A percentile compares a stretch with the other conserved stretches of the same genome.
Evolutionary conservation across 37 sponge, comb jelly and placozoan genomes (phyloP).

Genomic region (Crambe crambe): DNA sequence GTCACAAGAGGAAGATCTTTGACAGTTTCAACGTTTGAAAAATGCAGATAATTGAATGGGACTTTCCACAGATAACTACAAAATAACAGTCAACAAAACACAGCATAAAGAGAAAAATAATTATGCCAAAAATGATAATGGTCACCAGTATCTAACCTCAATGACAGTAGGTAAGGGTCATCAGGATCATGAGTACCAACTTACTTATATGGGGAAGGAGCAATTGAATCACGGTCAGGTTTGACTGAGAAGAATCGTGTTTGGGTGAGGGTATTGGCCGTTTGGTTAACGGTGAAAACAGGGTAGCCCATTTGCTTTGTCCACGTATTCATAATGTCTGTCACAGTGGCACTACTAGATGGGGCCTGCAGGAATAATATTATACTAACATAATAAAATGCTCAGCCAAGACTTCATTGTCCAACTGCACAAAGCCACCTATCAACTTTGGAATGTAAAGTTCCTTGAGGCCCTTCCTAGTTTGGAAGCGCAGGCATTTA

Average conservation of each 20-base stretch:
- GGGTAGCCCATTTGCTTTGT: slow-evolving; percentile 90
- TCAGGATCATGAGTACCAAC: not conserved
- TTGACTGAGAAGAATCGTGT: slow-evolving; percentile 31
- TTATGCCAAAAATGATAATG: no score
- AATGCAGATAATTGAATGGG: slow-evolving; percentile 62
- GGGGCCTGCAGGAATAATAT: not conserved
- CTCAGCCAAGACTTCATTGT: not conserved
- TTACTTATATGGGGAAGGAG: slow-evolving; percentile 57
- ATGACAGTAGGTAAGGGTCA: no score
- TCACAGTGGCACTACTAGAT: not conserved
- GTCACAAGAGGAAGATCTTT: not conserved
- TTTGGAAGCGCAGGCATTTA: no score
- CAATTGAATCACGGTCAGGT: not conserved
- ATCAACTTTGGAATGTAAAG: no score
- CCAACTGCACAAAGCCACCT: no score
- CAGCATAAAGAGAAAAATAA: no score
- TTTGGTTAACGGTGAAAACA: slow-evolving; percentile 43
- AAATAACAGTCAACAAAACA: not conserved
- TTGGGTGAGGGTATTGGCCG: slow-evolving; percentile 29
- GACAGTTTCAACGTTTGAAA: not conserved
- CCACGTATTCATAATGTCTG: slow-evolving; percentile 88
- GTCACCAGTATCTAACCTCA: no score
- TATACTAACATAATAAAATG: not conserved
- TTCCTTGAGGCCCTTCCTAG: no score
- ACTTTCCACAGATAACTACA: slow-evolving; percentile 78